Evolutionary conservation across 2,113 vertebrate species (phyloP).

Genomic region (Galeopterus variegatus): DNA sequence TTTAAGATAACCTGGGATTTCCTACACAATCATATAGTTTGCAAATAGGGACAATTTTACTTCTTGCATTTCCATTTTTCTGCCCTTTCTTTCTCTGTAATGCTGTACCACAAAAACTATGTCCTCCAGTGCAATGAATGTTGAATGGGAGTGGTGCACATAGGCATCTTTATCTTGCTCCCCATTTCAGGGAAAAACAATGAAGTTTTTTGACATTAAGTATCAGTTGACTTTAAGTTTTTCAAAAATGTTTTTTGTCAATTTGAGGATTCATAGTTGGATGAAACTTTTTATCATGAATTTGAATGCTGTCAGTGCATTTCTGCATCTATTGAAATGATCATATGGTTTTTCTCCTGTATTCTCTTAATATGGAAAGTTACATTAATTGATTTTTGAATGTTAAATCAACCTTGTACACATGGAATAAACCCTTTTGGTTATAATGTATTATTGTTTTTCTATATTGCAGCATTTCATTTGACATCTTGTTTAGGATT

Average conservation of each 20-base stretch:
- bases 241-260: not conserved
- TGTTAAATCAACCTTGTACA: not conserved
- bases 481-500: not conserved
- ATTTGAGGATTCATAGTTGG: not conserved
- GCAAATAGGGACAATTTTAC: not conserved
- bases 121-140: not conserved
- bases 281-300: not conserved
- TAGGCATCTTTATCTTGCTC: no score
- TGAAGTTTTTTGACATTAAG: not conserved
- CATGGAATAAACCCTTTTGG: not conserved
- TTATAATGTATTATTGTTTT: not conserved
- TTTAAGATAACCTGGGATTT: not conserved
- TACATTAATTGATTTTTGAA: not conserved
- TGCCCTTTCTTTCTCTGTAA: not conserved
- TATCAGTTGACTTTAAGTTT: not conserved
- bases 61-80: not conserved
- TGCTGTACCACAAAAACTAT: not conserved
- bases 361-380: not conserved
- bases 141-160: no score
- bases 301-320: not conserved
- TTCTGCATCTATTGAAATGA: not conserved
- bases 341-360: not conserved
- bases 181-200: not conserved
- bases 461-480: not conserved
- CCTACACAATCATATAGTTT: not conserved